These are phyloP conservation scores for Sebastes iracundus DNA, from an alignment of 2,797 vertebrate genomes.

Conservation along the genomic window DNA sequence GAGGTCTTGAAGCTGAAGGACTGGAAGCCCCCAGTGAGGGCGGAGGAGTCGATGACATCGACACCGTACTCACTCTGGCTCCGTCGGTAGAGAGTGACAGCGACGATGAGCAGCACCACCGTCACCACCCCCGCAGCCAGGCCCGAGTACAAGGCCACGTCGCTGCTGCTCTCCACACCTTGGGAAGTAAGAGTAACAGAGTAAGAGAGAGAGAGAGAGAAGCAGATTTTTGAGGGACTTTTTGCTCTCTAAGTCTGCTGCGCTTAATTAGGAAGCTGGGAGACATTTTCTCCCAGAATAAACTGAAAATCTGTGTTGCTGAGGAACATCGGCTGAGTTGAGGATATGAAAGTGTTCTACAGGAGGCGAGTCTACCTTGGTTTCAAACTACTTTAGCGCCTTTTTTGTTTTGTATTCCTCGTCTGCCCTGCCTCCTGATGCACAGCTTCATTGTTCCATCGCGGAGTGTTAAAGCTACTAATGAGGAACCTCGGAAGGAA, in stretches of 20 bases:
- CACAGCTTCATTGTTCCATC: constrained; percentile 59
- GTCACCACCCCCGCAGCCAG: constrained; percentile 92
- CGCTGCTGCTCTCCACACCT: constrained; percentile 91
- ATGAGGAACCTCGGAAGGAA: constrained; percentile 82
- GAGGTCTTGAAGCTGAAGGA: constrained; percentile 98
- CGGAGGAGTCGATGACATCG: constrained; percentile 96
- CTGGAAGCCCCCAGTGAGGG: constrained; percentile 96
- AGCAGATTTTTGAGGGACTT: neutral
- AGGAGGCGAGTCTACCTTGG: constrained; percentile 26
- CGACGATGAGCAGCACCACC: constrained; percentile 91
- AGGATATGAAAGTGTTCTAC: constrained; percentile 23
- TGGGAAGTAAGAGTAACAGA: neutral
- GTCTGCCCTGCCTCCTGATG: constrained; percentile 31
- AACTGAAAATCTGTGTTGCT: constrained; percentile 17
- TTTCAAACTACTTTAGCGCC: constrained; percentile 46
- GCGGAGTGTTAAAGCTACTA: constrained; percentile 69
- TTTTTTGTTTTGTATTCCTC: constrained; percentile 37
- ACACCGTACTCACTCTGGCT: constrained; percentile 97
- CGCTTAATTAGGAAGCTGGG: constrained; percentile 33
- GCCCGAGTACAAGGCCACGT: constrained; percentile 93
- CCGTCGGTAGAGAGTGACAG: constrained; percentile 91
- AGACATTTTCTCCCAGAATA: constrained; percentile 35
- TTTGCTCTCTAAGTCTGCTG: neutral
- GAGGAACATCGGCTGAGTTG: constrained; percentile 8
- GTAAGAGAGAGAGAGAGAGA: neutral